Percentiles rank a stretch among this genome's conserved stretches.
Conservation (phyloP, 2,113 vertebrate species). For the Haemorhous mexicanus region DNA sequence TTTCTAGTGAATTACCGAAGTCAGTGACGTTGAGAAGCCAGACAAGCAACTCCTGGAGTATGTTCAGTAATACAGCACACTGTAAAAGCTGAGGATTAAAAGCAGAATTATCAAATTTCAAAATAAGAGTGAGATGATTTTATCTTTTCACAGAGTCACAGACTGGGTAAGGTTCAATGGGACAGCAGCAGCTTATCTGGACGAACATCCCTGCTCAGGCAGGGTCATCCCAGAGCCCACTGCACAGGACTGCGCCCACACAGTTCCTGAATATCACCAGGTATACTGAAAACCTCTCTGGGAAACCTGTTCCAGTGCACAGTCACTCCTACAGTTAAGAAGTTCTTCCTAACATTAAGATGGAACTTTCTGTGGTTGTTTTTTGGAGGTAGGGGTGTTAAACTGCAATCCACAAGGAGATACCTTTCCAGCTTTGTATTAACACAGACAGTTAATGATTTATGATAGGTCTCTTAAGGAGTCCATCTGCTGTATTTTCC, state of each 20-base stretch:
- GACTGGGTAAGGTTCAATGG: background rate
- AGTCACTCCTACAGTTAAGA: background rate
- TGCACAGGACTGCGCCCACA: background rate
- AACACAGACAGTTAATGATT: background rate
- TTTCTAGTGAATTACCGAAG: background rate
- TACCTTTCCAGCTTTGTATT: background rate
- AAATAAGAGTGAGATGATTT: background rate
- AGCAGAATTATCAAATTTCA: background rate
- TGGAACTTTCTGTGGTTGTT: background rate
- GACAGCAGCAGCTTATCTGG: background rate
- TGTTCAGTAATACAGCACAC: background rate
- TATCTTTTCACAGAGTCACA: background rate
- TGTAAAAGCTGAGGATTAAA: background rate
- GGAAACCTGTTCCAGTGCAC: background rate
- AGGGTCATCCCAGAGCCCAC: background rate
- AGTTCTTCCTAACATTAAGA: background rate
- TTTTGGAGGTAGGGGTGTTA: background rate
- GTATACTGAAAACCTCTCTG: background rate
- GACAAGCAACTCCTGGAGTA: background rate
- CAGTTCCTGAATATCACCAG: background rate
- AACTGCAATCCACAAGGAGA: background rate
- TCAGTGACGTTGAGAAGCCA: background rate
- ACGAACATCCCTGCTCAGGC: background rate
- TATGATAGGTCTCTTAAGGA: background rate
- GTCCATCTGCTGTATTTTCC: background rate